These are phyloP conservation scores for Anoplolepis gracilipes DNA, from an alignment of 1,140 invertebrate species.

Conservation along the genomic window DNA sequence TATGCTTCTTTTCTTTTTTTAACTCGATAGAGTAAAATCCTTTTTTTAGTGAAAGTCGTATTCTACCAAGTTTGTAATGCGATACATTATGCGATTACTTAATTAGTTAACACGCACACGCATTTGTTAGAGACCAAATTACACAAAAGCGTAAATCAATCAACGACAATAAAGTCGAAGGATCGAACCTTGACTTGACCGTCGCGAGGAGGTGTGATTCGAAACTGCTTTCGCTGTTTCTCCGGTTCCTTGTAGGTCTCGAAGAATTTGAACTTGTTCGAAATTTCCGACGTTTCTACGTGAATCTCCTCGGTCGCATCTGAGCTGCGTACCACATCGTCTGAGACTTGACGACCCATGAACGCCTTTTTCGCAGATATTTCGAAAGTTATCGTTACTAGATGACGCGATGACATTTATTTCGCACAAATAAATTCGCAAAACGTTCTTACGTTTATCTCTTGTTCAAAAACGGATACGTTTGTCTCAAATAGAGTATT, in stretches of 20 bases:
- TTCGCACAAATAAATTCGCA: too few relatives aligned
- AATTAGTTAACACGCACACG: slow-evolving; percentile 35
- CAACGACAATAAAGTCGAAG: slow-evolving; percentile 32
- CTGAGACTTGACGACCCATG: slow-evolving; percentile 87
- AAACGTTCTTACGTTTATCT: not conserved
- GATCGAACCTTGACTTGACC: slow-evolving; percentile 88
- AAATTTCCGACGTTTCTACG: slow-evolving; percentile 93
- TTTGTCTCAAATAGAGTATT: not conserved
- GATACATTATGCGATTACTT: not conserved
- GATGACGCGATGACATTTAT: not conserved
- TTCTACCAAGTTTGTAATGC: not conserved
- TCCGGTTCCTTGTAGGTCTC: slow-evolving; percentile 93
- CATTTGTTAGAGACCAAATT: slow-evolving; percentile 29
- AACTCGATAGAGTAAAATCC: not conserved
- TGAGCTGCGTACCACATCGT: slow-evolving; percentile 91
- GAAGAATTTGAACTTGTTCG: slow-evolving; percentile 96
- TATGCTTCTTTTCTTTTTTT: not conserved
- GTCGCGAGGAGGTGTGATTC: slow-evolving; percentile 94
- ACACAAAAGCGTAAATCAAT: slow-evolving; percentile 26
- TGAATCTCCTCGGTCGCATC: slow-evolving; percentile 91
- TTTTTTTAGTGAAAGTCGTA: not conserved
- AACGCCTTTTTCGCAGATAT: slow-evolving; percentile 82
- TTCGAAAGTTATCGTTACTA: slow-evolving; percentile 36
- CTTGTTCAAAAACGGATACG: not conserved
- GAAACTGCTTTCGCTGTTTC: slow-evolving; percentile 90